Percentiles rank a stretch among this genome's conserved stretches.
Evolutionary conservation across 2,888 invertebrate genomes (phyloP).

Genomic region (Tetranychus truncatus): DNA sequence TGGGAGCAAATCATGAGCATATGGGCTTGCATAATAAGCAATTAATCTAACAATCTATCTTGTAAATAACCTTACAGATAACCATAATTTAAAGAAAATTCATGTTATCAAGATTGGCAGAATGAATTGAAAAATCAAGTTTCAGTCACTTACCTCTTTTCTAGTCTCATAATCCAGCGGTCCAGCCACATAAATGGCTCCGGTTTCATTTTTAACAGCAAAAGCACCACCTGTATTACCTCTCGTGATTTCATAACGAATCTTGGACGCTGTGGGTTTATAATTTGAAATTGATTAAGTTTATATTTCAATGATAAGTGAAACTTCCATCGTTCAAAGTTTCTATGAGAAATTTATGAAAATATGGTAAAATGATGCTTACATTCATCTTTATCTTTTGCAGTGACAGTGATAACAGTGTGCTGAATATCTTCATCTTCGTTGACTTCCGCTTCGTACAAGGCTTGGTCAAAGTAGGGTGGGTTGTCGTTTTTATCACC

Average conservation of each 20-base stretch:
- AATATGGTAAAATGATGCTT: conserved; percentile 39
- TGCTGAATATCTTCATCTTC: conserved; percentile 94
- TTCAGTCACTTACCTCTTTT: conserved; percentile 58
- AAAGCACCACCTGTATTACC: conserved; percentile 88
- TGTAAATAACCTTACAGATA: too few species aligned
- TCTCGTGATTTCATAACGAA: conserved; percentile 97
- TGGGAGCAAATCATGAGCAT: too few species aligned
- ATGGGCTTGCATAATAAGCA: too few species aligned
- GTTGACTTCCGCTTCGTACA: conserved; percentile 90
- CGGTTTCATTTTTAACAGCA: conserved; percentile 94
- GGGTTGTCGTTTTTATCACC: conserved; percentile 99
- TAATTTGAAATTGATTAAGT: background rate
- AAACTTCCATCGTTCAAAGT: background rate
- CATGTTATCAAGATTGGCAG: conserved; percentile 3
- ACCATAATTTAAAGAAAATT: conserved; percentile 5
- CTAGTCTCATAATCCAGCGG: conserved; percentile 89
- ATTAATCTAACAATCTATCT: too few species aligned
- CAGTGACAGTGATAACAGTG: conserved; percentile 89
- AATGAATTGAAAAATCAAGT: conserved; percentile 15
- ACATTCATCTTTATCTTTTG: conserved; percentile 98
- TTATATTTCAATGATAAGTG: background rate
- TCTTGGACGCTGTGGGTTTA: conserved; percentile 61
- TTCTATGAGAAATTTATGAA: background rate
- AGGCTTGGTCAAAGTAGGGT: conserved; percentile 87
- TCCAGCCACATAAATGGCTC: conserved; percentile 92